Conservation (phyloP, 2,888 invertebrate genomes). For the Caenorhabditis uteleia region DNA sequence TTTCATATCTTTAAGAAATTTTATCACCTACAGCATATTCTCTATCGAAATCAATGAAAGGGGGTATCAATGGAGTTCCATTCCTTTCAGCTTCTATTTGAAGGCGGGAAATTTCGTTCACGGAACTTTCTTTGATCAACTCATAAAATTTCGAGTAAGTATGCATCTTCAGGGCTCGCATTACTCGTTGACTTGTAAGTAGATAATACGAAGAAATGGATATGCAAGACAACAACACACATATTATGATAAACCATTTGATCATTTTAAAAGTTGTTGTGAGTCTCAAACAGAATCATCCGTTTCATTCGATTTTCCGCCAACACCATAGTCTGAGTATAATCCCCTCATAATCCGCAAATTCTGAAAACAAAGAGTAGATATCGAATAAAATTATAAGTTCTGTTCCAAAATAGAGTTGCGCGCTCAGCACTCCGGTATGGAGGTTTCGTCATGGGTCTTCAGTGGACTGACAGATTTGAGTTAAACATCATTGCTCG, state of each 20-base stretch:
- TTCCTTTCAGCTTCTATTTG: background rate
- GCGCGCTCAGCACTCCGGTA: too few relatives aligned
- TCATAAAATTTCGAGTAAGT: slow-evolving; percentile 18
- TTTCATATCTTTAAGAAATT: background rate
- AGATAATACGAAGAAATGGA: slow-evolving; percentile 23
- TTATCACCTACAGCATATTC: slow-evolving; percentile 25
- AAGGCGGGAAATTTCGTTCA: background rate
- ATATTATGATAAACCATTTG: slow-evolving; percentile 25
- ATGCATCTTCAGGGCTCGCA: slow-evolving; percentile 13
- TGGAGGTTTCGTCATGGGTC: too few relatives aligned
- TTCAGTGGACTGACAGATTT: too few relatives aligned
- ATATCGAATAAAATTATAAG: too few relatives aligned
- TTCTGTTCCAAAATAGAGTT: too few relatives aligned
- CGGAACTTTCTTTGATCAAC: slow-evolving; percentile 6
- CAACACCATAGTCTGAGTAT: too few relatives aligned
- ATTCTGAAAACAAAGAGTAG: too few relatives aligned
- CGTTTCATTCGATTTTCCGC: too few relatives aligned
- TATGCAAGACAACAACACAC: slow-evolving; percentile 11
- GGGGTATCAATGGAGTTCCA: slow-evolving; percentile 12
- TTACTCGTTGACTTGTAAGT: slow-evolving; percentile 10
- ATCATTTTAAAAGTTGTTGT: slow-evolving; percentile 16
- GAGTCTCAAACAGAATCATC: too few relatives aligned
- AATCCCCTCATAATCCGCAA: too few relatives aligned
- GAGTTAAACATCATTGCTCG: too few relatives aligned
- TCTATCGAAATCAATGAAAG: slow-evolving; percentile 68